Evolutionary conservation across 2,888 invertebrate genomes (phyloP).

Genomic region (Eutolmus rufibarbis): DNA sequence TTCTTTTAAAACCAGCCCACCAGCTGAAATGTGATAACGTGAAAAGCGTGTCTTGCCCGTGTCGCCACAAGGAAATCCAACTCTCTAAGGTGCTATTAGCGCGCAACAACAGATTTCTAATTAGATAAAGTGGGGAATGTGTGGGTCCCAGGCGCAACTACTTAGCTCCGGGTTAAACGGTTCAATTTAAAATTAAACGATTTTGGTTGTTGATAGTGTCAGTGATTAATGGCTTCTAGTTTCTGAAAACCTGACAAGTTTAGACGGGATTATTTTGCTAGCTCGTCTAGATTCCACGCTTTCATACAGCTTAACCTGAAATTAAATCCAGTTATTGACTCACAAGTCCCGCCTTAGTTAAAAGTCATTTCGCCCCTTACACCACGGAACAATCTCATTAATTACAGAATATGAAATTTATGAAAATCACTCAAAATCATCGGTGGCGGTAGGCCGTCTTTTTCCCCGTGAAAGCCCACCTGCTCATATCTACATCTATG

Average conservation of each 20-base stretch:
- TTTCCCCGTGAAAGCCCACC: neutral
- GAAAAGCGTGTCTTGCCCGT: neutral
- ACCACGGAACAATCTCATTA: neutral
- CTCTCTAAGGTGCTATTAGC: neutral
- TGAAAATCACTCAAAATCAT: neutral
- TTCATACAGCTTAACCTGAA: neutral
- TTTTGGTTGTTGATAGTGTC: slow-evolving; percentile 23
- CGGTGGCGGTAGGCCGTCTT: neutral
- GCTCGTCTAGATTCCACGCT: neutral
- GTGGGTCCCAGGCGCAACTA: neutral
- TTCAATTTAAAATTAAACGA: slow-evolving; percentile 34
- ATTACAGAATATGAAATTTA: neutral
- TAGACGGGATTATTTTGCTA: neutral
- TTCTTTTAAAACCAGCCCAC: neutral
- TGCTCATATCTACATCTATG: neutral
- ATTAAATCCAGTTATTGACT: slow-evolving; percentile 12
- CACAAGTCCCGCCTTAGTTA: neutral
- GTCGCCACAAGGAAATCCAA: neutral
- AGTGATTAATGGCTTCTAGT: slow-evolving; percentile 22
- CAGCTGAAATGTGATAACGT: slow-evolving; percentile 17
- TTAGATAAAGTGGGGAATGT: slow-evolving; percentile 4
- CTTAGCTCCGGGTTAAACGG: neutral
- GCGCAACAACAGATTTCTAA: slow-evolving; percentile 26
- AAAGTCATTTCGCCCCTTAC: neutral
- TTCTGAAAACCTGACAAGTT: neutral